Base-by-base conservation (phyloP, 64 coral and sea anemone genomes). In the Pocillopora damicornis region DNA sequence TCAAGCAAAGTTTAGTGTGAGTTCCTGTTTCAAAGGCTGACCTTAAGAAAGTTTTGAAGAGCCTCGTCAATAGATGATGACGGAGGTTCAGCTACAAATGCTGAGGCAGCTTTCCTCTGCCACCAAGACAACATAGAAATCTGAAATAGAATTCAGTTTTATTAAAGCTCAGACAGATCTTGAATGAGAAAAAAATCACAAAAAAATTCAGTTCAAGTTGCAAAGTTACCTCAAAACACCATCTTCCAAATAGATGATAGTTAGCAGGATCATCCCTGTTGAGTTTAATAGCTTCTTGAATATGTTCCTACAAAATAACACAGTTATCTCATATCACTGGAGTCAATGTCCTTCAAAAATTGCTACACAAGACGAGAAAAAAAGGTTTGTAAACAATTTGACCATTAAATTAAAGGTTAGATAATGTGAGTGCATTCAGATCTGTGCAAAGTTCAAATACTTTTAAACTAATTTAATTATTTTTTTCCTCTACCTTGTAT, bases 231-330 rank as follows among this genome's bases (percentile, higher is more conserved):
- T 95, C 90, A 88, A 78, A 98, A 72, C 90, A 92, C 93, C 90
- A 98, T 59, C 96, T 83, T 88, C 96, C 96, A 20, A 98, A 74
- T 22, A 92, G 79, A 69, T 95, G 90, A 78, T 98, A 95, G 63
- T 60, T 76, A 3, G 90, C 75, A 38, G 96, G 87, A 89, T 98
- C 96, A 30, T 75, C 89, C 76, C 59, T 65, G 57, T 98, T 90
- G 15, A 98, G 73, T 84, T 95, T 78, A 77, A 98, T 94, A 58
- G 96, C 87, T 92, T 90, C 82, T 65, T 73, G 30, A 56, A 95
- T 89, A n/a, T 98, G 96, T 59, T 95, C 83, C 96, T 98, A 20
- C 60, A 67, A 58, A 9, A 69, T 42, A 66, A 60, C 11, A 61
- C 6, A 26, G 12, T 23, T 0, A 30, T 30, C 30, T 30, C 30